Evolutionary conservation across 2,113 vertebrate species (phyloP), one percentile per base, ranked within the genome.

Genomic region (Peromyscus californicus): DNA sequence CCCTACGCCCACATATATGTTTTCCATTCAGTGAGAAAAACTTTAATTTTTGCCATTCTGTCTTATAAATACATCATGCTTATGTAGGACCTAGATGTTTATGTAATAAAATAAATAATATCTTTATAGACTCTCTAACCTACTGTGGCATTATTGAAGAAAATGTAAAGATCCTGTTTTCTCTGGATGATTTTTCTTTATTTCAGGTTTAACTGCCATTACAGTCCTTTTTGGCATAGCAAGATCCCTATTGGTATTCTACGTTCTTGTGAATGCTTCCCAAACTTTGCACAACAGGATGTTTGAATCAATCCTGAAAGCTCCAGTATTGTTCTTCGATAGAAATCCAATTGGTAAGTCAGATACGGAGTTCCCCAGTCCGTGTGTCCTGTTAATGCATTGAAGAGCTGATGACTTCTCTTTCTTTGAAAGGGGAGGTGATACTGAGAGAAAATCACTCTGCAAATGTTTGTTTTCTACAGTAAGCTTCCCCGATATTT

Each of bases 341-440:
- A 98, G 99, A 98, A 99, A 99, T 97, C 99, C 99, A 16, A 99
- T 99, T 26, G 99, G 99, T 99, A 97, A 99, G 99, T 95, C 86
- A 76, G 26, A 94, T 6, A 19, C 9, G 9, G 26, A 3, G 5
- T 65, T 76, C 65, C 24, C 91, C 3, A 16, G 48, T 84, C n/a
- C 75, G 39, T 90, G n/a, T 3, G 8, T 88, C 88, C 63, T 74
- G 11, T 45, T 90, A 89, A 79, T 29, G 2, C 0, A 5, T 26
- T 57, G 54, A 57, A 26, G 26, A 59, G 75, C 69, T 15, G 42
- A 76, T 72, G 87, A 26, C 10, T 9, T 69, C 63, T 75, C 11
- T 1, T 24, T 63, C 61, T 86, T 84, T 79, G 92, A 85, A 78
- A 74, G 21, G 12, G 48, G 76, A 76, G 31, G 13, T 5, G 3